Percentiles rank a stretch among this genome's conserved stretches.
These are phyloP conservation scores for Saguinus imperator DNA, from an alignment of 2,113 vertebrate genomes.

Conservation along the genomic window DNA sequence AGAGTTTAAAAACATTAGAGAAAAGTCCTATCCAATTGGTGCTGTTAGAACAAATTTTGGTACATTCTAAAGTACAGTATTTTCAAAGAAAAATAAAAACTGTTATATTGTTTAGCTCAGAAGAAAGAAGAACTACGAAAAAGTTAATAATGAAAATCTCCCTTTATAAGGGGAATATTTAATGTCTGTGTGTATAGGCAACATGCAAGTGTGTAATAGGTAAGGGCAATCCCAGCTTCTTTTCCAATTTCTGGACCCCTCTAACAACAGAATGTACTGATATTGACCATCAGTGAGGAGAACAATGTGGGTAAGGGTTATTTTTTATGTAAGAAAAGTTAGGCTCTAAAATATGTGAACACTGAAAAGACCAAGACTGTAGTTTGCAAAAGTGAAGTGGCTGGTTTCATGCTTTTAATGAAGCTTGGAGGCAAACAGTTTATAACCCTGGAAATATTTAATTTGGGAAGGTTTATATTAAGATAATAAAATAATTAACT, in stretches of 20 bases:
- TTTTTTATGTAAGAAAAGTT: not conserved
- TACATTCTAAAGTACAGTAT: not conserved
- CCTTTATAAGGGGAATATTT: not conserved
- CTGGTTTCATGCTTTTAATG: conserved; percentile 47
- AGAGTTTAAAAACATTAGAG: not conserved
- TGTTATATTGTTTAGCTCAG: not conserved
- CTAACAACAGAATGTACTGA: not conserved
- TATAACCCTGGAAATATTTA: conserved; percentile 73
- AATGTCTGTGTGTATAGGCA: accelerated
- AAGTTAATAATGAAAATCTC: not conserved
- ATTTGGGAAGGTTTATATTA: conserved; percentile 61
- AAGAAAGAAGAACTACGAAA: not conserved
- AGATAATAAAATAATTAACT: conserved; percentile 72
- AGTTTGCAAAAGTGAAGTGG: conserved; percentile 17
- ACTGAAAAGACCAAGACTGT: not conserved
- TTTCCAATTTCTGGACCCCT: not conserved
- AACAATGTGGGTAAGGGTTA: not conserved
- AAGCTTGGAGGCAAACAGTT: conserved; percentile 53
- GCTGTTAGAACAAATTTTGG: not conserved
- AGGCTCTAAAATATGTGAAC: not conserved
- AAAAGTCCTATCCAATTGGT: not conserved
- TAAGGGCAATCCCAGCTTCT: not conserved
- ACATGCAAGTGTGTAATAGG: not conserved
- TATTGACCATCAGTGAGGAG: not conserved
- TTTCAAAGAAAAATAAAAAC: not conserved